Evolutionary conservation across 2,113 vertebrate genomes (phyloP).

Genomic region (Macaca mulatta): DNA sequence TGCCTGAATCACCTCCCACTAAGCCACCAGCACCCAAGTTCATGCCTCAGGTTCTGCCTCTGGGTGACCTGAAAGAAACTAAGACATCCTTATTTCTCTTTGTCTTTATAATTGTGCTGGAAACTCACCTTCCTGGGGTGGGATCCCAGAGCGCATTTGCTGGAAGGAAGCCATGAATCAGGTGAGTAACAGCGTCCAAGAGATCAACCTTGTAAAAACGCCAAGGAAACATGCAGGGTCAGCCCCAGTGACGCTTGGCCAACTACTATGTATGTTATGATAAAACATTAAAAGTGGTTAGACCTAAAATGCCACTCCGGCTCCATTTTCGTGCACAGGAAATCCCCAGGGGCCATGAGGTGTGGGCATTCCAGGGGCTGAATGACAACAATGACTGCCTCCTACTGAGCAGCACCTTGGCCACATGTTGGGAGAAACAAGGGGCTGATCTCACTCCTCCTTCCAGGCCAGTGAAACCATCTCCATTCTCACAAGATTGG

Average conservation of each 20-base stretch:
- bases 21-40: neutral
- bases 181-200: neutral
- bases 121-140: neutral
- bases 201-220: accelerated
- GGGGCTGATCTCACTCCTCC: neutral
- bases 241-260: neutral
- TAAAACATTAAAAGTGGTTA: neutral
- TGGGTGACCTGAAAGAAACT: neutral
- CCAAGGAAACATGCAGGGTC: too few relatives aligned
- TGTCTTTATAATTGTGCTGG: neutral
- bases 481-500: neutral
- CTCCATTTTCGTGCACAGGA: neutral
- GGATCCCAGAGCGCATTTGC: neutral
- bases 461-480: neutral
- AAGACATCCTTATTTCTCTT: neutral
- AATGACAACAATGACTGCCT: neutral
- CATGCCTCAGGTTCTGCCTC: neutral
- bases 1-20: neutral
- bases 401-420: neutral
- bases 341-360: neutral
- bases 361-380: neutral
- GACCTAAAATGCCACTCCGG: neutral
- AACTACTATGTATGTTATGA: neutral
- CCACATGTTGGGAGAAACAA: neutral
- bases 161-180: neutral